Conservation (phyloP, 2,113 vertebrate genomes). For the Peromyscus californicus region DNA sequence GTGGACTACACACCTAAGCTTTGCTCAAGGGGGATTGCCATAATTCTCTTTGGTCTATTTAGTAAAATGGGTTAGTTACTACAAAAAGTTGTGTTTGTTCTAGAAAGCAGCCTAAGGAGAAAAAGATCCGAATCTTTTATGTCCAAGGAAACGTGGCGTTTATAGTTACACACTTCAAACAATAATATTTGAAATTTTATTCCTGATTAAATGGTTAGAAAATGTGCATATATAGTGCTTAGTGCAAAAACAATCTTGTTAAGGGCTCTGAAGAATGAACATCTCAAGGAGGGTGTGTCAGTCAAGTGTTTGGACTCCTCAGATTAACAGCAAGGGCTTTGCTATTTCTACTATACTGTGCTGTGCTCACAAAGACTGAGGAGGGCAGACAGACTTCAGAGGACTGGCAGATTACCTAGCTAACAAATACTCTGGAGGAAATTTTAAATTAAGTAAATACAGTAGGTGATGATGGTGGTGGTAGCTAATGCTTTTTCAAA, state of each 20-base stretch:
- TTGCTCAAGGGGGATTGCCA: neutral
- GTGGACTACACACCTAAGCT: neutral
- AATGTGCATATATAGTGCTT: neutral
- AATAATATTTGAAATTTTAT: constrained; percentile 31
- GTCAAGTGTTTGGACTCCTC: neutral
- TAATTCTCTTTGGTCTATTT: neutral
- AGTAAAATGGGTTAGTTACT: constrained; percentile 26
- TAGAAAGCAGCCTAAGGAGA: constrained; percentile 13
- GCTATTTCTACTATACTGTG: neutral
- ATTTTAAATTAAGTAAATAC: constrained; percentile 35
- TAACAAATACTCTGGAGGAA: neutral
- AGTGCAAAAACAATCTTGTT: neutral
- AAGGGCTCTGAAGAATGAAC: neutral
- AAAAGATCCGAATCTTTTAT: constrained; percentile 22
- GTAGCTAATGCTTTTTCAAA: neutral
- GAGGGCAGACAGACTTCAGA: neutral
- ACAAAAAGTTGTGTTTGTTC: constrained; percentile 3
- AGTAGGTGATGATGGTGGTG: neutral
- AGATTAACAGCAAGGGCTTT: neutral
- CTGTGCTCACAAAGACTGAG: neutral
- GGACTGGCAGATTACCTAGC: neutral
- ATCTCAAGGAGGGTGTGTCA: neutral
- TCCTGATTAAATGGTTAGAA: neutral
- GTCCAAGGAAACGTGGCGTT: neutral
- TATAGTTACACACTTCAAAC: neutral